Conservation (phyloP, 2,888 invertebrate genomes). For the Acleris holmiana region DNA sequence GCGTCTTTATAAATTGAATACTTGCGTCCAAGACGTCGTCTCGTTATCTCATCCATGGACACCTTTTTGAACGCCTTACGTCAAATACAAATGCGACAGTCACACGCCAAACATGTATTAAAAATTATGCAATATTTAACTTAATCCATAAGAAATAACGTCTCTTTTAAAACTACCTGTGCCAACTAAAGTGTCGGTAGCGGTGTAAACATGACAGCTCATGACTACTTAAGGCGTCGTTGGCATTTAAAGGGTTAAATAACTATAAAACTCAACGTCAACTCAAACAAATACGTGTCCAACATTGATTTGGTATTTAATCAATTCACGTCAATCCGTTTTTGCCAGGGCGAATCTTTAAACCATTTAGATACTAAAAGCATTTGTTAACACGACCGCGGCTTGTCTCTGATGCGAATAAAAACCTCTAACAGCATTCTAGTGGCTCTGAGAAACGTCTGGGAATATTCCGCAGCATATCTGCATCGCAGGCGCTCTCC, state of each 20-base stretch:
- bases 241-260: no score
- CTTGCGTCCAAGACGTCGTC: constrained; percentile 50
- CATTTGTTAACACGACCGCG: constrained; percentile 49
- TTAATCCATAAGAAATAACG: no score
- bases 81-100: no score
- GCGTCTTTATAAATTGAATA: constrained; percentile 53
- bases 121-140: no score
- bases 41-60: constrained; percentile 61
- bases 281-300: constrained; percentile 29
- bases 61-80: no score
- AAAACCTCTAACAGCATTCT: constrained; percentile 63
- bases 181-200: no score
- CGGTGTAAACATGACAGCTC: no score
- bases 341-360: constrained; percentile 38
- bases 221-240: no score
- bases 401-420: constrained; percentile 48
- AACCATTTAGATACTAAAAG: constrained; percentile 55
- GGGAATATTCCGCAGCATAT: constrained; percentile 60
- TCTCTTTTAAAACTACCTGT: no score
- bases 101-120: no score
- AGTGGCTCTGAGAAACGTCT: constrained; percentile 61
- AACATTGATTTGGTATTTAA: constrained; percentile 35
- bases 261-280: constrained; percentile 13
- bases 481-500: constrained; percentile 40
- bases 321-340: constrained; percentile 29